phyloP scores from a whole-genome alignment of 2,888 invertebrate species.

The Harpagoxenus sublaevis region DNA sequence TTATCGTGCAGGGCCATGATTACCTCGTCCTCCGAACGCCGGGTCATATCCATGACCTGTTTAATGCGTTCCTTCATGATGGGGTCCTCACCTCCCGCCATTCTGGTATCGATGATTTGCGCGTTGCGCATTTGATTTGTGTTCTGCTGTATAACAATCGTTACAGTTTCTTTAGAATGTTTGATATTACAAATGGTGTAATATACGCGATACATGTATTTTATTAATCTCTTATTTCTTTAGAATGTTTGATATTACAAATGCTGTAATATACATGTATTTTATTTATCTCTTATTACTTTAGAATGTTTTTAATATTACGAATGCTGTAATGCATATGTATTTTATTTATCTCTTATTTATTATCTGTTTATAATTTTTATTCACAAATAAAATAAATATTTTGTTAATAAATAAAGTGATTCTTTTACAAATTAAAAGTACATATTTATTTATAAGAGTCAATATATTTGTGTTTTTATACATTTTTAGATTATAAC shows the following conservation, averaged over 20 bases:
- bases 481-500: background rate
- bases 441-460: no score
- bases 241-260: no score
- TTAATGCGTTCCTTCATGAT: conserved; percentile 91
- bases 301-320: no score
- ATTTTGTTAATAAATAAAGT: background rate
- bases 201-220: background rate
- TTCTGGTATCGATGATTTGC: conserved; percentile 92
- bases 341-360: background rate
- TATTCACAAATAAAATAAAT: background rate
- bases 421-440: background rate
- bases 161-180: background rate
- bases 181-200: background rate
- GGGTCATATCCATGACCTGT: conserved; percentile 96
- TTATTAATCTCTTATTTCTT: background rate
- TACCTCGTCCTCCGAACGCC: conserved; percentile 95
- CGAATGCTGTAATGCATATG: background rate
- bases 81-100: conserved; percentile 89
- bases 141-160: conserved; percentile 62
- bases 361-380: background rate
- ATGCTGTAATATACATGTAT: background rate
- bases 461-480: background rate
- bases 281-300: background rate
- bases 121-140: conserved; percentile 94
- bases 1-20: conserved; percentile 97